These are phyloP conservation scores for Electrona antarctica DNA, from an alignment of 2,113 vertebrate genomes.

Conservation along the genomic window DNA sequence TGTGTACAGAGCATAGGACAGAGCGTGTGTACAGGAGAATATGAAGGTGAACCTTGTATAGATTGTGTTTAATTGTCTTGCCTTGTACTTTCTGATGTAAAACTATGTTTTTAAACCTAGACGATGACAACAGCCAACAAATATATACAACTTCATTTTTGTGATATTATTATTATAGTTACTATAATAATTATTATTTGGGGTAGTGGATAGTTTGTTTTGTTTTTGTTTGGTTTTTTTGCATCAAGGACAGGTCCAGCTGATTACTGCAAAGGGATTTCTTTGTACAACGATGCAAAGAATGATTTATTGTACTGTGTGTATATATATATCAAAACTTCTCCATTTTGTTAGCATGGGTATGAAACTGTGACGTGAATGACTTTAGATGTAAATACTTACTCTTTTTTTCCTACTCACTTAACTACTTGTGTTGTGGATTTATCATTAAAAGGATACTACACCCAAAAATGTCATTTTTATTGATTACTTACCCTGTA, in stretches of 20 bases:
- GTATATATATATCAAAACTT: slow-evolving; percentile 59
- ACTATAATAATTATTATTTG: slow-evolving; percentile 50
- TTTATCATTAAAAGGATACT: slow-evolving; percentile 89
- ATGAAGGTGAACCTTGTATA: slow-evolving; percentile 90
- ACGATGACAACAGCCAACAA: slow-evolving; percentile 38
- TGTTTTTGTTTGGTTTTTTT: slow-evolving; percentile 73
- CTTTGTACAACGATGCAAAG: slow-evolving; percentile 85
- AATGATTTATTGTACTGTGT: slow-evolving; percentile 75
- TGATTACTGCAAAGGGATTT: slow-evolving; percentile 38
- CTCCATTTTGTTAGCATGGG: slow-evolving; percentile 94
- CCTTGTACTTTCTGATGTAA: slow-evolving; percentile 91
- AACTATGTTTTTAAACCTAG: slow-evolving; percentile 78
- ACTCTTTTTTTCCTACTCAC: slow-evolving; percentile 79
- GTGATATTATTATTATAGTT: slow-evolving; percentile 46
- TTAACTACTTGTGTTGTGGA: slow-evolving; percentile 89
- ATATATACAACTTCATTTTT: slow-evolving; percentile 49
- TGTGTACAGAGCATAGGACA: slow-evolving; percentile 86
- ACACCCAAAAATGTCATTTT: slow-evolving; percentile 78
- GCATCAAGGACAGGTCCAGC: slow-evolving; percentile 68
- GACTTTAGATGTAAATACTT: slow-evolving; percentile 93
- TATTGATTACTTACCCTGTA: slow-evolving; percentile 38
- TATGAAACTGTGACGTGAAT: slow-evolving; percentile 84
- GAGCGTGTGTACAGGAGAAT: slow-evolving; percentile 87
- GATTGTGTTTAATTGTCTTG: slow-evolving; percentile 83
- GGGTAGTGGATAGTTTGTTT: slow-evolving; percentile 43